Evolutionary conservation across 2,113 vertebrate genomes (phyloP).

Genomic region (Tylochromis polylepis): DNA sequence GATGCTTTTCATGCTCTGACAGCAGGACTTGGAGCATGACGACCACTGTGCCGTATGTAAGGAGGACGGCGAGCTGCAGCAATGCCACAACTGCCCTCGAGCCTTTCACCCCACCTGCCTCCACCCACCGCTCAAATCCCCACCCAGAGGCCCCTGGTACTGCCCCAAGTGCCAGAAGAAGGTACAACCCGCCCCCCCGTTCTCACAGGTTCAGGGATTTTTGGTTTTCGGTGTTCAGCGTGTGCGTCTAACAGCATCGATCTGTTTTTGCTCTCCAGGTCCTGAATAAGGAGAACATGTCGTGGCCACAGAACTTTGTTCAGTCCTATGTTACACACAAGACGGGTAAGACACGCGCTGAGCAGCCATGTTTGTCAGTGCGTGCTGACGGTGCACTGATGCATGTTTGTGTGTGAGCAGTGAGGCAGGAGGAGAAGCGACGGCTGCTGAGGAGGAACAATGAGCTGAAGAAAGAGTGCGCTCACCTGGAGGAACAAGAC

Average conservation of each 20-base stretch:
- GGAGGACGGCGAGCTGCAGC: slow-evolving; percentile 82
- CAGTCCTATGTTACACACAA: slow-evolving; percentile 96
- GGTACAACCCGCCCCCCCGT: slow-evolving; percentile 63
- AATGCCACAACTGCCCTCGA: slow-evolving; percentile 84
- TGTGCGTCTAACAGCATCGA: neutral
- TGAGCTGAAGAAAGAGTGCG: slow-evolving; percentile 84
- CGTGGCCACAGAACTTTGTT: slow-evolving; percentile 93
- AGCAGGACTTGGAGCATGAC: slow-evolving; percentile 85
- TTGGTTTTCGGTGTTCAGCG: neutral
- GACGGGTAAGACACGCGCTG: slow-evolving; percentile 74
- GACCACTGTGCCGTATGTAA: slow-evolving; percentile 85
- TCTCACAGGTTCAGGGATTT: neutral
- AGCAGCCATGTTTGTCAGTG: neutral
- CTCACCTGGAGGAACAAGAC: slow-evolving; percentile 86
- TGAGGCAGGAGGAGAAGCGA: slow-evolving; percentile 92
- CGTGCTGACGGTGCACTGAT: neutral
- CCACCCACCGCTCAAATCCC: slow-evolving; percentile 82
- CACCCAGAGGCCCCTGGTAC: slow-evolving; percentile 85
- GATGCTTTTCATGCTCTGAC: neutral
- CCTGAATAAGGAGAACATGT: slow-evolving; percentile 88
- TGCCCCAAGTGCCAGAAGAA: slow-evolving; percentile 98
- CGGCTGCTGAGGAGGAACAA: slow-evolving; percentile 83
- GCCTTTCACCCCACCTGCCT: slow-evolving; percentile 92
- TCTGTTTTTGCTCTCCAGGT: slow-evolving; percentile 69
- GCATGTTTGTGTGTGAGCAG: slow-evolving; percentile 59